Conservation (phyloP, 1,140 invertebrate genomes). For the Neodiprion lecontei region DNA sequence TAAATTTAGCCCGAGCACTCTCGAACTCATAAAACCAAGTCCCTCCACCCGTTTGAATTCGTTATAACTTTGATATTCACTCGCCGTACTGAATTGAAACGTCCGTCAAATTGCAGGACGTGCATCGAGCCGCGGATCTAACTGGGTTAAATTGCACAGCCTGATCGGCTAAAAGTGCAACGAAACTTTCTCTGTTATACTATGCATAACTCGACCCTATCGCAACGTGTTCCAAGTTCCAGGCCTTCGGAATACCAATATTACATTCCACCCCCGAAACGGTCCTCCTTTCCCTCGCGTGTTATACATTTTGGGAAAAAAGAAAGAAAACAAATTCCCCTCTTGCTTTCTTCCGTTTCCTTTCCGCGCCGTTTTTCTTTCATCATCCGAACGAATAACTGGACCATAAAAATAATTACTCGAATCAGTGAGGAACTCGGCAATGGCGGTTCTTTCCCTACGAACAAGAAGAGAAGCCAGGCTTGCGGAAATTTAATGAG, state of each 20-base stretch:
- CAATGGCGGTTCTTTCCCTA: neutral
- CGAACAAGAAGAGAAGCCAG: neutral
- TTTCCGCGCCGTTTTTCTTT: neutral
- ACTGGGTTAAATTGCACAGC: neutral
- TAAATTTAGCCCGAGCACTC: neutral
- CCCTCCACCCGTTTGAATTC: neutral
- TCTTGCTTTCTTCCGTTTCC: too few species aligned
- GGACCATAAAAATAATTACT: neutral
- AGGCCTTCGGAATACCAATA: too few species aligned
- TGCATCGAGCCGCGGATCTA: neutral
- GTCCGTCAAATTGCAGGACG: neutral
- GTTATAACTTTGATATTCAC: conserved; percentile 2
- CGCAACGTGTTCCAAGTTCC: neutral
- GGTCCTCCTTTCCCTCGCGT: too few species aligned
- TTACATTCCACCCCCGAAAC: too few species aligned
- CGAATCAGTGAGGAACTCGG: neutral
- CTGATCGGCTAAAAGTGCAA: neutral
- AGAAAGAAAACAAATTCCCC: too few species aligned
- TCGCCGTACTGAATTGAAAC: neutral
- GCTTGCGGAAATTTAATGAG: neutral
- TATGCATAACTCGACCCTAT: neutral
- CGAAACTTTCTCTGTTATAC: neutral
- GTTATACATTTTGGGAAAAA: too few species aligned
- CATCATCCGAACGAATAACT: neutral
- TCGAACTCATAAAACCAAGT: neutral